These are phyloP conservation scores for Dendrolimus houi DNA, from an alignment of 2,888 invertebrate species.

Conservation along the genomic window DNA sequence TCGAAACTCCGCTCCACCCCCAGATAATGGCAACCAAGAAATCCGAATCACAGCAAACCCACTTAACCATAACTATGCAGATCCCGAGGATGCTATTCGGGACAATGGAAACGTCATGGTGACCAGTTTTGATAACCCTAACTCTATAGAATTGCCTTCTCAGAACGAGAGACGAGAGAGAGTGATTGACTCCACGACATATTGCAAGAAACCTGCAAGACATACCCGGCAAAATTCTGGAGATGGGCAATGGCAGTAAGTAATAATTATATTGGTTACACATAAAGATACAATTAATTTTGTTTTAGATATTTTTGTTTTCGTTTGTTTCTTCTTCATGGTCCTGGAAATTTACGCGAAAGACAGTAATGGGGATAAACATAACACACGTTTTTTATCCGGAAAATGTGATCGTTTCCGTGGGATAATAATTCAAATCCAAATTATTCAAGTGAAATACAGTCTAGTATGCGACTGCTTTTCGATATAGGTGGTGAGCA, in stretches of 20 bases:
- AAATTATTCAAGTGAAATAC: too few species aligned
- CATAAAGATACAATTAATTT: too few species aligned
- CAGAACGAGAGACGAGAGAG: conserved; percentile 49
- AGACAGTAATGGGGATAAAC: too few species aligned
- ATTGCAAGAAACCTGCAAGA: conserved; percentile 78
- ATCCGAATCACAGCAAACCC: conserved; percentile 89
- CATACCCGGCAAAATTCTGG: conserved; percentile 54
- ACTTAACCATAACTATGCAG: conserved; percentile 81
- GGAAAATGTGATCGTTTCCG: too few species aligned
- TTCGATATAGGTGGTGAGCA: too few species aligned
- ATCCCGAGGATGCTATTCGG: conserved; percentile 78
- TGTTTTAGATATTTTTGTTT: too few species aligned
- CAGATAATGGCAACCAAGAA: conserved; percentile 61
- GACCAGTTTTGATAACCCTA: conserved; percentile 85
- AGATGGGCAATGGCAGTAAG: conserved; percentile 72
- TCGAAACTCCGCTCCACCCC: conserved; percentile 47
- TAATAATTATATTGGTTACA: conserved; percentile 21
- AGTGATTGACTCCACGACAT: conserved; percentile 81
- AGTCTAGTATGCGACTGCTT: too few species aligned
- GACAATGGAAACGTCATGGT: conserved; percentile 72
- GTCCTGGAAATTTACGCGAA: too few species aligned
- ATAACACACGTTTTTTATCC: too few species aligned
- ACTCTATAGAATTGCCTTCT: conserved; percentile 82
- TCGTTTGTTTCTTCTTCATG: too few species aligned
- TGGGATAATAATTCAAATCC: too few species aligned